phyloP scores from a whole-genome alignment of 2,797 vertebrate species.

The Characodon lateralis region DNA sequence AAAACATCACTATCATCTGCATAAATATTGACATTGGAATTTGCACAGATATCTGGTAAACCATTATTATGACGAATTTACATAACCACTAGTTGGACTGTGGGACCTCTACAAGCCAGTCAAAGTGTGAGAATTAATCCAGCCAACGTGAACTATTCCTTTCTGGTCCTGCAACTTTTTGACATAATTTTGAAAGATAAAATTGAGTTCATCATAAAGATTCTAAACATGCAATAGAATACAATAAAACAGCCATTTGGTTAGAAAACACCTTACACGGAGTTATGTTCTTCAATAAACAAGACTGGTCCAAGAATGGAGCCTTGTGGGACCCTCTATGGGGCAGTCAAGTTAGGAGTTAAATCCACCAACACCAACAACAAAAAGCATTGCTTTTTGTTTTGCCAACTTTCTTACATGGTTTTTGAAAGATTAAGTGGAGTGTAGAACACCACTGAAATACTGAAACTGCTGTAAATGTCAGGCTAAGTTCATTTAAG shows the following conservation, averaged over 20 bases:
- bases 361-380: no score
- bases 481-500: not conserved
- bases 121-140: not conserved
- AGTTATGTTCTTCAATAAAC: not conserved
- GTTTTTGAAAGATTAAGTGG: no score
- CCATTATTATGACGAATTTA: not conserved
- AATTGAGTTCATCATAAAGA: not conserved
- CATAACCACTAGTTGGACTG: not conserved
- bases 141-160: not conserved
- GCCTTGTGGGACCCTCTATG: not conserved
- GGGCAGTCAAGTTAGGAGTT: not conserved
- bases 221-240: no score
- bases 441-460: no score
- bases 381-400: no score
- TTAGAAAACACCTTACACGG: not conserved
- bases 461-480: no score
- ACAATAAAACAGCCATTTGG: not conserved
- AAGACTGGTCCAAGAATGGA: not conserved
- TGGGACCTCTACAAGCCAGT: no score
- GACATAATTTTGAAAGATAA: not conserved
- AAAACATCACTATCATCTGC: not conserved
- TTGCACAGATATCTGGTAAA: not conserved
- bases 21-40: not conserved
- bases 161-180: not conserved
- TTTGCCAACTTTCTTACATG: no score